A percentile compares a stretch with the other conserved stretches of the same genome.
Evolutionary conservation across 2,888 invertebrate species (phyloP).

Genomic region (Nomada fucata): DNA sequence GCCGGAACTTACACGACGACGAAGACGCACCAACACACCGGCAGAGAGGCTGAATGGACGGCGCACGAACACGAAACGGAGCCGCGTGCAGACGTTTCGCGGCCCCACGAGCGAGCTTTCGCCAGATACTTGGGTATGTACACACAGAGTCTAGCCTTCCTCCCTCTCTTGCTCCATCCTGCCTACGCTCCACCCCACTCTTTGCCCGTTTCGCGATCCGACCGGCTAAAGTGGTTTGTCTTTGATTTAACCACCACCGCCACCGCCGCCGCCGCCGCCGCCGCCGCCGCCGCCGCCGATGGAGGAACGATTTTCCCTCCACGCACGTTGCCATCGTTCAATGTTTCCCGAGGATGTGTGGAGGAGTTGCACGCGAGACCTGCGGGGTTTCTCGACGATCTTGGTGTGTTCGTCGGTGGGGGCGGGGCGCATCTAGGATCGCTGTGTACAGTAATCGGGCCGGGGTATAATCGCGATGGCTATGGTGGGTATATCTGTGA

Average conservation of each 20-base stretch:
- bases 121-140: slow-evolving; percentile 77
- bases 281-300: slow-evolving; percentile 54
- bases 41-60: slow-evolving; percentile 56
- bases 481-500: slow-evolving; percentile 46
- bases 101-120: slow-evolving; percentile 74
- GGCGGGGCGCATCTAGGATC: slow-evolving; percentile 58
- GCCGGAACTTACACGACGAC: slow-evolving; percentile 43
- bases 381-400: slow-evolving; percentile 62
- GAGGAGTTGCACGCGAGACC: slow-evolving; percentile 52
- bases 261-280: slow-evolving; percentile 45
- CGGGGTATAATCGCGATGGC: slow-evolving; percentile 63
- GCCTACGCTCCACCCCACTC: slow-evolving; percentile 36
- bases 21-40: slow-evolving; percentile 42
- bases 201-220: slow-evolving; percentile 72
- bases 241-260: slow-evolving; percentile 82
- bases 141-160: slow-evolving; percentile 68
- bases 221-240: slow-evolving; percentile 83
- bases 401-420: slow-evolving; percentile 47
- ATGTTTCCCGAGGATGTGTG: slow-evolving; percentile 53
- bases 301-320: slow-evolving; percentile 66
- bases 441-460: slow-evolving; percentile 63
- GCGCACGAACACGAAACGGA: slow-evolving; percentile 61
- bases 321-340: slow-evolving; percentile 58
- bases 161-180: slow-evolving; percentile 34
- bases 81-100: slow-evolving; percentile 72